These are phyloP conservation scores for Leucozona laternaria DNA, from an alignment of 2,888 invertebrate genomes.

Conservation along the genomic window DNA sequence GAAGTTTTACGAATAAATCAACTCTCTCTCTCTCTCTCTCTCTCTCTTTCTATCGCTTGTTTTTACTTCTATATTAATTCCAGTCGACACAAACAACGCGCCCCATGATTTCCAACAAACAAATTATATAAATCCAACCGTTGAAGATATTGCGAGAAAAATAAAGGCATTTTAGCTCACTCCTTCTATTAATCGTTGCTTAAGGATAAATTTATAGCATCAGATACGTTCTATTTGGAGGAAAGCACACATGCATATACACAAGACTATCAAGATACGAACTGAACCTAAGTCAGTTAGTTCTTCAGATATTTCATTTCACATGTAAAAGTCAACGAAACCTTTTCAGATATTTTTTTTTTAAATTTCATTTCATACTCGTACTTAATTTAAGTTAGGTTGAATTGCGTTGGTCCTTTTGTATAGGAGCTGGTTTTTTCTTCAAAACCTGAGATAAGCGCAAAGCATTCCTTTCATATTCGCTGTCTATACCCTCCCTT, in stretches of 20 bases:
- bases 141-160: not conserved
- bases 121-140: constrained; percentile 2
- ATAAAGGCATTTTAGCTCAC: not conserved
- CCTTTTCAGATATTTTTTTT: constrained; percentile 14
- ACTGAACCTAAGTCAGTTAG: constrained; percentile 65
- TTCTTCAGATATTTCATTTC: constrained; percentile 64
- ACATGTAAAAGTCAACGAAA: constrained; percentile 68
- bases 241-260: constrained; percentile 17
- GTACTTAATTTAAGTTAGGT: not conserved
- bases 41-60: too few relatives aligned
- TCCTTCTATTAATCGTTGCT: constrained; percentile 64
- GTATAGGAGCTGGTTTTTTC: constrained; percentile 29
- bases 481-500: constrained; percentile 13
- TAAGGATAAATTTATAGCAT: constrained; percentile 72
- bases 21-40: too few relatives aligned
- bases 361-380: not conserved
- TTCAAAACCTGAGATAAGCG: constrained; percentile 58
- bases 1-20: too few relatives aligned
- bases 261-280: constrained; percentile 20
- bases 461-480: constrained; percentile 65
- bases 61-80: too few relatives aligned
- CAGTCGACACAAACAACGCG: too few relatives aligned
- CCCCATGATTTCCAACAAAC: not conserved
- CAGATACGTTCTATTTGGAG: constrained; percentile 60
- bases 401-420: constrained; percentile 59